These are phyloP conservation scores for Chelonoidis abingdonii DNA, from an alignment of 2,113 vertebrate genomes.

Conservation along the genomic window DNA sequence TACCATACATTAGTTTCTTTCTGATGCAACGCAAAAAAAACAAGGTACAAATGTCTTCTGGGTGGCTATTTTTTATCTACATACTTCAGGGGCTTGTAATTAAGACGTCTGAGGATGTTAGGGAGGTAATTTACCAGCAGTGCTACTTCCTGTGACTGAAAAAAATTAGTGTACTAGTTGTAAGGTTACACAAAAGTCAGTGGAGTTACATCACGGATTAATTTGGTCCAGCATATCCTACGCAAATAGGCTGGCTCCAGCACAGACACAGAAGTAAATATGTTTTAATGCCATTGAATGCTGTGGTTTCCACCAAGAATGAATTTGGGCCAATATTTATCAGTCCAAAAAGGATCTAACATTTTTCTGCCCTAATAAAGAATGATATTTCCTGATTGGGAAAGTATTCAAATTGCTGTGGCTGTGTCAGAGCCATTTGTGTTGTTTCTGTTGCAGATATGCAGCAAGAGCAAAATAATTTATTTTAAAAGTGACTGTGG, in stretches of 20 bases:
- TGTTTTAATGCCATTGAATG: background rate
- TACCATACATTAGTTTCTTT: background rate
- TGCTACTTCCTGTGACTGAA: rapidly evolving
- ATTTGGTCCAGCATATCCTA: rapidly evolving
- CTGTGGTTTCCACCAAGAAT: rapidly evolving
- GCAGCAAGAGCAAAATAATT: background rate
- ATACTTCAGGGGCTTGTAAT: background rate
- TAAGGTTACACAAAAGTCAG: background rate
- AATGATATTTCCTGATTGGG: background rate
- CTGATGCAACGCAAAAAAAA: background rate
- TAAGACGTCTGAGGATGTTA: background rate
- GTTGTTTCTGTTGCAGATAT: background rate
- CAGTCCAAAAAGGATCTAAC: rapidly evolving
- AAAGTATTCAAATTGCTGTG: background rate
- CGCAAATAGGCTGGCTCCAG: background rate
- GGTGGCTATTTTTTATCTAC: background rate
- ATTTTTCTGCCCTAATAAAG: background rate
- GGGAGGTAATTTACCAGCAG: background rate
- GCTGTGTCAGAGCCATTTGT: rapidly evolving
- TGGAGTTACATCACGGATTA: background rate
- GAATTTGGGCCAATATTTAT: background rate
- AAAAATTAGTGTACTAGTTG: background rate
- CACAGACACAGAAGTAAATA: background rate
- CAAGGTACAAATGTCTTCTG: background rate
- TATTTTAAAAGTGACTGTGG: background rate